Evolutionary conservation across 2,797 vertebrate genomes (phyloP).

Genomic region (Chanos chanos): DNA sequence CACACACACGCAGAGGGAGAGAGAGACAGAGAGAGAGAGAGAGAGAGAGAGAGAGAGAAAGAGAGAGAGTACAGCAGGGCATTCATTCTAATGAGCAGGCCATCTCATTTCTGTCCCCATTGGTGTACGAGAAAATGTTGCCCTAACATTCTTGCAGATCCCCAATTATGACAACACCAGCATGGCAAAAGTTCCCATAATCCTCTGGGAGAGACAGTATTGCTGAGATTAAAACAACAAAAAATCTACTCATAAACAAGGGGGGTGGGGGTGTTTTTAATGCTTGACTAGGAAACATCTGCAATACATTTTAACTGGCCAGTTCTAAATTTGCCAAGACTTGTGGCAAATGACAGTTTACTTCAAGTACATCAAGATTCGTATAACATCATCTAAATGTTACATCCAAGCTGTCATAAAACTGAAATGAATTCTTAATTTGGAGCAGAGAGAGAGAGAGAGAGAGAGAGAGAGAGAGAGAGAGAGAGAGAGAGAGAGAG

Average conservation of each 20-base stretch:
- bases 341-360: too few relatives aligned
- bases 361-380: too few relatives aligned
- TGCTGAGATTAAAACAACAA: constrained; percentile 61
- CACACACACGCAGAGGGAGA: neutral
- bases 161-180: constrained; percentile 58
- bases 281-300: too few relatives aligned
- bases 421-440: too few relatives aligned
- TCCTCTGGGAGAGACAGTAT: constrained; percentile 58
- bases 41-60: neutral
- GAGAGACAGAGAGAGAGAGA: constrained; percentile 18
- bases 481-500: constrained; percentile 32
- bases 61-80: constrained; percentile 2
- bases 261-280: constrained; percentile 39
- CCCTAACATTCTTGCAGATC: constrained; percentile 41
- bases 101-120: constrained; percentile 31
- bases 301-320: too few relatives aligned
- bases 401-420: too few relatives aligned
- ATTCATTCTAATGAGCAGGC: constrained; percentile 34
- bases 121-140: constrained; percentile 42
- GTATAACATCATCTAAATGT: too few relatives aligned
- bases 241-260: constrained; percentile 69
- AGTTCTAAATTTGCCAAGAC: too few relatives aligned
- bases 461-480: constrained; percentile 41
- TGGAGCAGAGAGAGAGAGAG: constrained; percentile 19
- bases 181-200: constrained; percentile 51